Base-by-base conservation (phyloP, 2,888 invertebrate genomes). In the Nesidiocoris tenuis region DNA sequence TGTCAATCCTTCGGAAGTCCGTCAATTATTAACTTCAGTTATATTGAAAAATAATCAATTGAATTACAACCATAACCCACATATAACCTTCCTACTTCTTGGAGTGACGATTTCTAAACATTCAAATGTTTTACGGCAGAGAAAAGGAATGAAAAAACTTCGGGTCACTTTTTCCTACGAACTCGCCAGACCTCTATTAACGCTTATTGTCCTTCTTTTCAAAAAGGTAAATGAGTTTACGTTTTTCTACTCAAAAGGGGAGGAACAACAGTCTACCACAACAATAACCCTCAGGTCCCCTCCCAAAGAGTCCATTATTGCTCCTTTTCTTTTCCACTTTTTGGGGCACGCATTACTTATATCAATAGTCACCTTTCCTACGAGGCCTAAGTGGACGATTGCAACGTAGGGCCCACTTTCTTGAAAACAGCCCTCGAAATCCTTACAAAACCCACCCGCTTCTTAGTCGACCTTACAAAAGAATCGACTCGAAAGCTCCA, bases 341-440 rank as follows among this genome's bases (percentile, higher is more conserved):
- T 39, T 17, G 19, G 19, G 39, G 25, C 39, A 18, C 65, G 39
- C 39, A 17, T 65, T 39, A 65, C 65, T 39, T 65, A 65, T 65
- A 39, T 19, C 65, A 65, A 65, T 65, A 65, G 65, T 24, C 64
- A 23, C 64, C 23, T 64, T 64, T 24, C 64, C 12, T 39, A 39
- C 39, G 12, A 7, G 39, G 39, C 39, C 39, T 39, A 39, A 39
- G 39, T 39, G 39, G 39, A 7, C 39, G 3, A 39, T 39, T 39
- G 3, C 39, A 39, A 3, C 3, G 39, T 3, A 39, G 39, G 12
- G 39, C 39, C 39, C 3, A 39, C 39, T 39, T 39, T 39, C 39
- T 39, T 39, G 39, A 39, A 39, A 39, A 39, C 39, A 39, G 39
- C 39, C 39, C 39, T 39, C 39, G 39, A 39, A n/a, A 12, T 39